Evolutionary conservation across 2,797 vertebrate species (phyloP).

Genomic region (Morus bassanus): DNA sequence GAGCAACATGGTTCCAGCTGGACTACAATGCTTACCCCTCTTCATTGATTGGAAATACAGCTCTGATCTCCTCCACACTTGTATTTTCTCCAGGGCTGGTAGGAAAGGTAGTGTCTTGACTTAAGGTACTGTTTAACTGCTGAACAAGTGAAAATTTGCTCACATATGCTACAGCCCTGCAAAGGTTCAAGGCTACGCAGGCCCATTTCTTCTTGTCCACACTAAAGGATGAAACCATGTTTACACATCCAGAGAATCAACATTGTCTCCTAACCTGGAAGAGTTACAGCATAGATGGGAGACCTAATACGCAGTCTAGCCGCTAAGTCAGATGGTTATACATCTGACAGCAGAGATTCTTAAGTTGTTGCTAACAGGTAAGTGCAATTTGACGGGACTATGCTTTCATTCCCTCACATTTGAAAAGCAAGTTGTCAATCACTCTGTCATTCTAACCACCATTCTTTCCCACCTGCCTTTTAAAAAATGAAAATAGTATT

Average conservation of each 20-base stretch:
- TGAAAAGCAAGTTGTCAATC: slow-evolving; percentile 33
- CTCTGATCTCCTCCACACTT: neutral
- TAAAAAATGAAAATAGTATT: neutral
- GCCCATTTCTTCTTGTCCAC: neutral
- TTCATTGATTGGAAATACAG: neutral
- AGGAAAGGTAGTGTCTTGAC: neutral
- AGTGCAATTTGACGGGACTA: neutral
- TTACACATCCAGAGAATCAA: neutral
- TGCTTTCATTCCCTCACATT: slow-evolving; percentile 5
- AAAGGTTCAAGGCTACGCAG: neutral
- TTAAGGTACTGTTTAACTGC: neutral
- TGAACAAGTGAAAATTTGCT: neutral
- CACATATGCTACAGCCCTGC: neutral
- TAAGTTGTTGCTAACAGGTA: neutral
- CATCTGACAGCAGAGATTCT: neutral
- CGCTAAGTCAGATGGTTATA: neutral
- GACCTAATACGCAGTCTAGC: neutral
- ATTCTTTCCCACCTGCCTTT: neutral
- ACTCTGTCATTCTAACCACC: neutral
- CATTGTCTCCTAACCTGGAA: neutral
- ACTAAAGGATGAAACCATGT: neutral
- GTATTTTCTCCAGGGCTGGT: neutral
- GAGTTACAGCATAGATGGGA: neutral
- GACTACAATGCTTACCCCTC: neutral
- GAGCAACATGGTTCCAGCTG: neutral